phyloP scores from a whole-genome alignment of 64 coral and sea anemone species.

The Montipora capricornis region DNA sequence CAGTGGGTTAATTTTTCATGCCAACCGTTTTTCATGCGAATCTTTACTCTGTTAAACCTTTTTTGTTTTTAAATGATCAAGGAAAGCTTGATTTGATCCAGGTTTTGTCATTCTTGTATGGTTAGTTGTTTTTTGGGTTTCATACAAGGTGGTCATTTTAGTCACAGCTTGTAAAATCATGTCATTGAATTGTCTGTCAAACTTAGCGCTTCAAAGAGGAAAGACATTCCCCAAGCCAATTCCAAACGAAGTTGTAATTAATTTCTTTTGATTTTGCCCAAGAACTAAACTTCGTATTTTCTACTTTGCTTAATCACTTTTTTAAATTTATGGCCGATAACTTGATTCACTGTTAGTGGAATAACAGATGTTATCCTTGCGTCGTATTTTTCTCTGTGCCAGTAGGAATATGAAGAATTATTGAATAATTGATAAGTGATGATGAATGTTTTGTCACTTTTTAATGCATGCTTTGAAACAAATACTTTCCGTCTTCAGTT shows the following conservation, averaged over 20 bases:
- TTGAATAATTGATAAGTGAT: neutral
- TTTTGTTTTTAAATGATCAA: no score
- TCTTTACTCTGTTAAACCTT: neutral
- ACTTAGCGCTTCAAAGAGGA: no score
- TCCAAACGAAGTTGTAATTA: neutral
- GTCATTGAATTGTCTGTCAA: neutral
- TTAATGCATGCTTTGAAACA: neutral
- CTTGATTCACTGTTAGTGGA: neutral
- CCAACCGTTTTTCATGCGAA: neutral
- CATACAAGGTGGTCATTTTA: no score
- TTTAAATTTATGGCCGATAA: neutral
- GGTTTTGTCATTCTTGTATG: no score
- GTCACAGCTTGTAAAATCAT: neutral
- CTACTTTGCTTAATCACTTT: neutral
- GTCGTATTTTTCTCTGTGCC: neutral
- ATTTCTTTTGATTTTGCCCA: neutral
- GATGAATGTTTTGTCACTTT: neutral
- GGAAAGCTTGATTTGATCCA: no score
- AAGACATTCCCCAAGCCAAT: neutral
- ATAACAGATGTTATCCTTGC: neutral
- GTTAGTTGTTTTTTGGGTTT: neutral
- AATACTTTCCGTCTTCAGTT: no score
- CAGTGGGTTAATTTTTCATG: neutral
- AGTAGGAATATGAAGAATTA: neutral
- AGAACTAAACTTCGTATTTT: neutral